phyloP scores from a whole-genome alignment of 2,113 vertebrate genomes.

The Oryzias celebensis region DNA sequence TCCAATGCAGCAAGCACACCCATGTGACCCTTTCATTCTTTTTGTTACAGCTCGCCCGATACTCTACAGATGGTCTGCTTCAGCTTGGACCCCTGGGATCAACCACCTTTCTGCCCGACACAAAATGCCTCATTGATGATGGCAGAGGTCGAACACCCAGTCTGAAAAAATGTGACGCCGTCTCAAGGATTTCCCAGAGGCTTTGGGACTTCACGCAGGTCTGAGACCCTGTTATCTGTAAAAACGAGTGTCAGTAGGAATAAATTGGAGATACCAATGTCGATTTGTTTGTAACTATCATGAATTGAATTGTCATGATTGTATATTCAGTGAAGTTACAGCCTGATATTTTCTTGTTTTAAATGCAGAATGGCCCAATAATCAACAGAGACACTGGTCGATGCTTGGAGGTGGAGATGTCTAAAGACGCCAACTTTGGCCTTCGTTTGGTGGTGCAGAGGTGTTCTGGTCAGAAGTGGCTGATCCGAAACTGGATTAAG shows the following conservation, averaged over 20 bases:
- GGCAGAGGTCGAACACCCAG: constrained; percentile 84
- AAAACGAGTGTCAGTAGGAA: no score
- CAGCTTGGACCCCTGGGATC: constrained; percentile 95
- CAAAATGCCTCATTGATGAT: constrained; percentile 93
- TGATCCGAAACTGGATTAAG: constrained; percentile 97
- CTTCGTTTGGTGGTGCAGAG: constrained; percentile 92
- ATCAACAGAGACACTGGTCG: constrained; percentile 93
- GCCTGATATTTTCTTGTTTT: constrained; percentile 1
- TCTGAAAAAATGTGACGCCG: constrained; percentile 89
- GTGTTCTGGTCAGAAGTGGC: constrained; percentile 98
- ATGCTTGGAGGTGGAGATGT: constrained; percentile 97
- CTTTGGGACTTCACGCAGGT: constrained; percentile 99
- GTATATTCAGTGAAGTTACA: neutral
- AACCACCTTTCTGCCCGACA: constrained; percentile 93
- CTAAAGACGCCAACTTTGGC: constrained; percentile 96
- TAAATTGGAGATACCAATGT: neutral
- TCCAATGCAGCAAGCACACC: neutral
- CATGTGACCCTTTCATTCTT: constrained; percentile 6
- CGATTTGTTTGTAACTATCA: neutral
- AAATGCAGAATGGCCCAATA: constrained; percentile 89
- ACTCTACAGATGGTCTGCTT: constrained; percentile 89
- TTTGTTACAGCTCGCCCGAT: constrained; percentile 85
- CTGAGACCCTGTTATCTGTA: no score
- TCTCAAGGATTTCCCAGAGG: constrained; percentile 84
- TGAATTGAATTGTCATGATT: no score